Conservation (phyloP, 1,140 invertebrate species). For the Notospermus geniculatus region DNA sequence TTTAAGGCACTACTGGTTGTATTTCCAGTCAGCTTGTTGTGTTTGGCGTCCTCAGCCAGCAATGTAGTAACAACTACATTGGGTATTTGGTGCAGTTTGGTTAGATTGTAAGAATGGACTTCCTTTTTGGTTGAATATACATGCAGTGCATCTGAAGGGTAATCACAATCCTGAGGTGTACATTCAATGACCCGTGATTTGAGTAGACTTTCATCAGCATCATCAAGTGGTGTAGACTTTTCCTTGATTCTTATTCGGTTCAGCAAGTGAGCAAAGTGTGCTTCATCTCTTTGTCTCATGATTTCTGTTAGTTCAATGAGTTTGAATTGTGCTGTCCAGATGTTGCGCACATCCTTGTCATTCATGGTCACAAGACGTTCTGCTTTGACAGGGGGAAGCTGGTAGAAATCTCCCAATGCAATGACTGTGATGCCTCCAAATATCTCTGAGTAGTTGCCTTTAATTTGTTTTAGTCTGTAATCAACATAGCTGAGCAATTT, state of each 20-base stretch:
- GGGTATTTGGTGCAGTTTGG: conserved; percentile 7
- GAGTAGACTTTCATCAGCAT: background rate
- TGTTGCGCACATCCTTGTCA: background rate
- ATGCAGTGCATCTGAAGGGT: background rate
- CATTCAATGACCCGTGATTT: conserved; percentile 8
- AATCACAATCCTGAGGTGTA: background rate
- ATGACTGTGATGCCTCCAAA: conserved; percentile 27
- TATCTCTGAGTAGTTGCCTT: background rate
- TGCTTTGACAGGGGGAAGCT: conserved; percentile 21
- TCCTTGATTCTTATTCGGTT: conserved; percentile 6
- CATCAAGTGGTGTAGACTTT: background rate
- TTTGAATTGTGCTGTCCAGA: conserved; percentile 9
- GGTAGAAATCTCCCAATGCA: conserved; percentile 26
- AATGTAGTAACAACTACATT: background rate
- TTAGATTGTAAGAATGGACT: conserved; percentile 14
- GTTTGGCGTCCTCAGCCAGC: background rate
- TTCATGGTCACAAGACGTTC: background rate
- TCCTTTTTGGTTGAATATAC: conserved; percentile 18
- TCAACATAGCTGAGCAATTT: conserved; percentile 22
- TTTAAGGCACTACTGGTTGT: background rate
- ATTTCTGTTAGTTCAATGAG: background rate
- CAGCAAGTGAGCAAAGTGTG: background rate
- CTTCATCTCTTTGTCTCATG: conserved; percentile 9
- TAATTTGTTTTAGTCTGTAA: conserved; percentile 20
- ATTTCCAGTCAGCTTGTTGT: conserved; percentile 1